Percentiles rank a stretch among this genome's conserved stretches.
Evolutionary conservation across 2,797 vertebrate genomes (phyloP).

Genomic region (Brachyalestes nurse): DNA sequence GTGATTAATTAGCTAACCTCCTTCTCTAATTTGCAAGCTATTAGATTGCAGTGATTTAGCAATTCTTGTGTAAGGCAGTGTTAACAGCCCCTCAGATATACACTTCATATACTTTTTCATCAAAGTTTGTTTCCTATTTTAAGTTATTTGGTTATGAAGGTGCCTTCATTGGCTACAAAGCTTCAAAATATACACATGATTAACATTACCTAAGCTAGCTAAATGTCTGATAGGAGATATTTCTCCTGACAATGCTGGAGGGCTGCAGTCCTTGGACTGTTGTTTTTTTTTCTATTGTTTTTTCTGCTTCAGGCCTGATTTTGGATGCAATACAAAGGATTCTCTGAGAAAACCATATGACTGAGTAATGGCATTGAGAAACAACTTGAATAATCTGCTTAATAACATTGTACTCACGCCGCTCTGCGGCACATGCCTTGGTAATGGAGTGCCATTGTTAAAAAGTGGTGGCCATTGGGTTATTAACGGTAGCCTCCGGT

Average conservation of each 20-base stretch:
- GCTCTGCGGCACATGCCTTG: conserved; percentile 69
- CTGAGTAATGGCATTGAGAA: neutral
- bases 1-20: no score
- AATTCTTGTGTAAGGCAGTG: no score
- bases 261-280: no score
- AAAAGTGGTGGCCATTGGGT: conserved; percentile 71
- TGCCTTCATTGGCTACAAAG: neutral
- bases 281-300: no score
- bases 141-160: no score
- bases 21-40: no score
- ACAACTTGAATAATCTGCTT: conserved; percentile 73
- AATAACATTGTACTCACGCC: conserved; percentile 77
- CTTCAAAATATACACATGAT: neutral
- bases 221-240: neutral
- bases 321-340: neutral
- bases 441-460: conserved; percentile 82
- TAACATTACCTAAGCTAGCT: neutral
- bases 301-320: neutral
- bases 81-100: no score
- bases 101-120: no score
- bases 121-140: no score
- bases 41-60: no score
- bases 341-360: conserved; percentile 1
- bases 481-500: conserved; percentile 78
- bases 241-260: neutral